Evolutionary conservation across 2,113 vertebrate species (phyloP), one percentile per base, ranked within the genome.

Genomic region (Alexandromys fortis): DNA sequence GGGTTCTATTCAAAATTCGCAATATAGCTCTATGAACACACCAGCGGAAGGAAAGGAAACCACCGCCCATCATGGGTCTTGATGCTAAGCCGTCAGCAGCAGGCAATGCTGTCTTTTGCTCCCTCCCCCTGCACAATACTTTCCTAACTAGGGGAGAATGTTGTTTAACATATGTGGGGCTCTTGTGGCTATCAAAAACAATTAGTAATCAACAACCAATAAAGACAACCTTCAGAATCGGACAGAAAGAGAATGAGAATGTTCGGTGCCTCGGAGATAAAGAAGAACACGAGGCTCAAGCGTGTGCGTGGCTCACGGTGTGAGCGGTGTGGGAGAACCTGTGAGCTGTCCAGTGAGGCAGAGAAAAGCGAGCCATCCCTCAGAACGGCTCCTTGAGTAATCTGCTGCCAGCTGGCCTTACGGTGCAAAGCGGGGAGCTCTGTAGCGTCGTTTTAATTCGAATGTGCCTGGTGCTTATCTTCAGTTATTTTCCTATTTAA

Each of bases 401-500:
- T 52, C 77, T 88, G 28, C 35, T 47, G 8, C 2, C 45, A 14
- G 6, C 45, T 28, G 1, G n/a, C 67, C 86, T 94, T 90, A 92
- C 52, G 30, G 42, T 38, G 0, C 0, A n/a, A 63, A 63, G 7
- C 12, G 2, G 19, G 47, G 26, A 42, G 67, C 55, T 61, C 26
- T 63, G 26, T 72, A n/a, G 76, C 88, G 92, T 21, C 9, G n/a
- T 92, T 90, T 83, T 11, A 42, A 91, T 78, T 86, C 55, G 91
- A 55, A 45, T 78, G 33, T 79, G 72, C 72, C 90, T 33, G 0
- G 55, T 70, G 90, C 94, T 97, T 82, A 89, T 61, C 88, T 91
- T 0, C 14, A 3, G 52, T 94, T 94, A 96, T 83, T 67, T 89
- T 91, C 42, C 95, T 91, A 83, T 97, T 97, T 97, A 49, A 96